Evolutionary conservation across 1,140 invertebrate species (phyloP).

Genomic region (Cydia amplana): DNA sequence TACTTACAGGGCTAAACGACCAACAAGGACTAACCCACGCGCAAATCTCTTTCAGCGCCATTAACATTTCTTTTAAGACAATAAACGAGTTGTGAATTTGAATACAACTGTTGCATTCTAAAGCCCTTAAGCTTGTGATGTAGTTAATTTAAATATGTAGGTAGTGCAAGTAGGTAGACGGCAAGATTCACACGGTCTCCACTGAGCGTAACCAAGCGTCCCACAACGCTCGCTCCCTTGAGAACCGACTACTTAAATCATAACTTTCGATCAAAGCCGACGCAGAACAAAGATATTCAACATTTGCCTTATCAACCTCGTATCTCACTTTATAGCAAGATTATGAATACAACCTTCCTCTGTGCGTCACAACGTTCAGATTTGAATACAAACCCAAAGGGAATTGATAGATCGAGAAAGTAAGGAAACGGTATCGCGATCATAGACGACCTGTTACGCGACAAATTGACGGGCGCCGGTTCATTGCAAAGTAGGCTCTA

Average conservation of each 20-base stretch:
- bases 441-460: conserved; percentile 28
- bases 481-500: conserved; percentile 1
- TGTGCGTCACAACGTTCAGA: neutral
- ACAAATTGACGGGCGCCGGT: conserved; percentile 6
- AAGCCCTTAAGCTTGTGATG: neutral
- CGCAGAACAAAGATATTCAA: conserved; percentile 26
- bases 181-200: conserved; percentile 51
- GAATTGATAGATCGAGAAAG: neutral
- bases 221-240: conserved; percentile 44
- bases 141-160: neutral
- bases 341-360: neutral
- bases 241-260: conserved; percentile 47
- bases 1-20: neutral
- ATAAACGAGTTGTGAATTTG: neutral
- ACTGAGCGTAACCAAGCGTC: conserved; percentile 47
- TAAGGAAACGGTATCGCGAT: conserved; percentile 14
- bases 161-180: conserved; percentile 17
- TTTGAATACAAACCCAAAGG: neutral
- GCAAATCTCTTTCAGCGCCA: neutral
- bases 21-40: neutral
- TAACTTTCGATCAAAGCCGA: conserved; percentile 42
- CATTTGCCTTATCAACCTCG: neutral
- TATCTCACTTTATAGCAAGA: neutral
- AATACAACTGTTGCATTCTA: neutral
- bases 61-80: neutral